Conservation (phyloP, 2,888 invertebrate species). For the Exephanes ischioxanthus region DNA sequence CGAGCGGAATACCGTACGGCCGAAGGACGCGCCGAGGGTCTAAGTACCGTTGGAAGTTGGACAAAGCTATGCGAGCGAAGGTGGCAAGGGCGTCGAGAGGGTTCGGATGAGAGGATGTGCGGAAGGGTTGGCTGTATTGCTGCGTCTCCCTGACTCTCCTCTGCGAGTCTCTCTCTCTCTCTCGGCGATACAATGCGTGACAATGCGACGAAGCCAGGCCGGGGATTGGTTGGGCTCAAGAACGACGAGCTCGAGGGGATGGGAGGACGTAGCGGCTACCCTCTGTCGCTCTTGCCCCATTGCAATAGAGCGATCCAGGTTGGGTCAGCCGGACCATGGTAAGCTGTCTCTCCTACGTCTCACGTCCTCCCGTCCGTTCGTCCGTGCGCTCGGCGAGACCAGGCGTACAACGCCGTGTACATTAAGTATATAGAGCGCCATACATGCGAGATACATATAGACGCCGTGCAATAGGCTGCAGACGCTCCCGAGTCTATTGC, state of each 20-base stretch:
- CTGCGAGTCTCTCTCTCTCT: neutral
- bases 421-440: slow-evolving; percentile 38
- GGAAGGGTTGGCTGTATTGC: neutral
- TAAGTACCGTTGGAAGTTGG: slow-evolving; percentile 65
- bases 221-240: slow-evolving; percentile 55
- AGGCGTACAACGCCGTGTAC: slow-evolving; percentile 20
- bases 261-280: slow-evolving; percentile 26
- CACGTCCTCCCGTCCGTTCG: slow-evolving; percentile 52
- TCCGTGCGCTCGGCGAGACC: slow-evolving; percentile 38
- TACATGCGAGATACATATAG: slow-evolving; percentile 46
- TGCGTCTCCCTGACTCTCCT: neutral
- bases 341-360: slow-evolving; percentile 65
- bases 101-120: slow-evolving; percentile 36
- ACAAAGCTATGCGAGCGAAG: slow-evolving; percentile 62
- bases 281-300: slow-evolving; percentile 37
- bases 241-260: slow-evolving; percentile 32
- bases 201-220: slow-evolving; percentile 58
- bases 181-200: slow-evolving; percentile 59
- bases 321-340: slow-evolving; percentile 64
- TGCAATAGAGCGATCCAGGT: slow-evolving; percentile 40
- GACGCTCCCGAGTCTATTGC: neutral
- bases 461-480: neutral
- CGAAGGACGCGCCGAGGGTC: slow-evolving; percentile 43
- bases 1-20: slow-evolving; percentile 52
- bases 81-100: slow-evolving; percentile 57